Evolutionary conservation across 1,140 invertebrate species (phyloP).

Genomic region (Camponotus vicinus): DNA sequence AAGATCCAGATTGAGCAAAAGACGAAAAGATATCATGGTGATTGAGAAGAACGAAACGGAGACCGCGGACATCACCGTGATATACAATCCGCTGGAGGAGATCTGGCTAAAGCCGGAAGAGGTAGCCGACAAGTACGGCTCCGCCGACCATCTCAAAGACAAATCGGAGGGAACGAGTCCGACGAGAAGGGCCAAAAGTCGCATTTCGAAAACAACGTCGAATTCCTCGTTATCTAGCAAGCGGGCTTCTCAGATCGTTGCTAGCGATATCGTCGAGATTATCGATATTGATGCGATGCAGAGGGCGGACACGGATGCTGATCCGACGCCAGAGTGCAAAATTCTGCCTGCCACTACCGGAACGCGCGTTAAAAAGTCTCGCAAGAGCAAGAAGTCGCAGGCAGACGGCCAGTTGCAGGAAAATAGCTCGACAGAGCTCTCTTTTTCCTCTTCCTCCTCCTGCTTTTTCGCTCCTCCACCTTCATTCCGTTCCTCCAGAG

Average conservation of each 20-base stretch:
- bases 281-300: constrained; percentile 82
- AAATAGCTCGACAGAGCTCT: constrained; percentile 41
- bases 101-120: constrained; percentile 45
- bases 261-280: constrained; percentile 75
- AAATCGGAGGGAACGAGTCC: constrained; percentile 61
- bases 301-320: constrained; percentile 72
- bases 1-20: constrained; percentile 57
- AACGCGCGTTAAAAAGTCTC: constrained; percentile 65
- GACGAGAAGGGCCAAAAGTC: constrained; percentile 68
- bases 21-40: constrained; percentile 75
- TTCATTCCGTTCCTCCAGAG: background rate
- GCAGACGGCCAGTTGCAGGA: constrained; percentile 23
- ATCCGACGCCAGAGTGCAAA: constrained; percentile 74
- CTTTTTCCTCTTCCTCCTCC: background rate
- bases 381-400: constrained; percentile 64
- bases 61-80: constrained; percentile 71
- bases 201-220: constrained; percentile 14
- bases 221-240: constrained; percentile 18
- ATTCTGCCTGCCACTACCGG: constrained; percentile 65
- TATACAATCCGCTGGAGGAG: constrained; percentile 69
- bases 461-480: background rate
- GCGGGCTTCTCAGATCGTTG: constrained; percentile 35
- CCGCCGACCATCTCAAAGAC: background rate
- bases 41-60: constrained; percentile 64
- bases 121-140: background rate